Evolutionary conservation across 92 coral and sea anemone species (phyloP).

Genomic region (Bergia sp.): DNA sequence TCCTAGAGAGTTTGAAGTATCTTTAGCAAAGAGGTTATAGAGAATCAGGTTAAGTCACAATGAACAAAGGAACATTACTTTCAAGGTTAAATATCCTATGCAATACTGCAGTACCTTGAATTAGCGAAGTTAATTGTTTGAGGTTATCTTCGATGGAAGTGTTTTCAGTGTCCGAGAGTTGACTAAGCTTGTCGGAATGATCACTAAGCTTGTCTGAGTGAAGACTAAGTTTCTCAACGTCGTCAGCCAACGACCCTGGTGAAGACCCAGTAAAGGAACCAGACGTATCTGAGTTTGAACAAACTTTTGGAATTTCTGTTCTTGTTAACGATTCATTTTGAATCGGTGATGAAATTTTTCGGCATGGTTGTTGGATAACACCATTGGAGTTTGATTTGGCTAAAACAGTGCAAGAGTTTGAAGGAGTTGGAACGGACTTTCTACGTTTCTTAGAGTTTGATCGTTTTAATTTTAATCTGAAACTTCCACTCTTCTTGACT

Average conservation of each 20-base stretch:
- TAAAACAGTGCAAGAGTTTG: slow-evolving; percentile 61
- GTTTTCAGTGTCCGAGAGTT: slow-evolving; percentile 46
- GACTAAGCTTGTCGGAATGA: slow-evolving; percentile 46
- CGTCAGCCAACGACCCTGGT: slow-evolving; percentile 85
- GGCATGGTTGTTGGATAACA: slow-evolving; percentile 62
- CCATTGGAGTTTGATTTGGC: slow-evolving; percentile 65
- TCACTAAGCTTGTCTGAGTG: slow-evolving; percentile 58
- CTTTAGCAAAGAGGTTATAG: slow-evolving; percentile 1
- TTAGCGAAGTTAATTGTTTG: slow-evolving; percentile 50
- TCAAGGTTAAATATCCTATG: slow-evolving; percentile 20
- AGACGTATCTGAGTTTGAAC: slow-evolving; percentile 80
- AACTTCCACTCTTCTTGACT: slow-evolving; percentile 81
- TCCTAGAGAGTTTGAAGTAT: no score
- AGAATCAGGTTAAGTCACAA: background rate
- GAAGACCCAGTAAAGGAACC: slow-evolving; percentile 86
- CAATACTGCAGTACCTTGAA: slow-evolving; percentile 44
- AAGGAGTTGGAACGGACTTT: slow-evolving; percentile 80
- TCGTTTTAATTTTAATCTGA: slow-evolving; percentile 80
- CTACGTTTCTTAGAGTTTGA: slow-evolving; percentile 89
- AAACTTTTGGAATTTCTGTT: slow-evolving; percentile 63
- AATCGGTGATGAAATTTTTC: slow-evolving; percentile 84
- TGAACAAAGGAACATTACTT: background rate
- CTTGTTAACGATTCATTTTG: slow-evolving; percentile 54
- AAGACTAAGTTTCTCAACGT: slow-evolving; percentile 82
- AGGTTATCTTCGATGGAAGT: slow-evolving; percentile 48